Base-by-base conservation (phyloP, 30 jellyfish, hydroid and myxozoan genomes). In the Sanderia malayensis region DNA sequence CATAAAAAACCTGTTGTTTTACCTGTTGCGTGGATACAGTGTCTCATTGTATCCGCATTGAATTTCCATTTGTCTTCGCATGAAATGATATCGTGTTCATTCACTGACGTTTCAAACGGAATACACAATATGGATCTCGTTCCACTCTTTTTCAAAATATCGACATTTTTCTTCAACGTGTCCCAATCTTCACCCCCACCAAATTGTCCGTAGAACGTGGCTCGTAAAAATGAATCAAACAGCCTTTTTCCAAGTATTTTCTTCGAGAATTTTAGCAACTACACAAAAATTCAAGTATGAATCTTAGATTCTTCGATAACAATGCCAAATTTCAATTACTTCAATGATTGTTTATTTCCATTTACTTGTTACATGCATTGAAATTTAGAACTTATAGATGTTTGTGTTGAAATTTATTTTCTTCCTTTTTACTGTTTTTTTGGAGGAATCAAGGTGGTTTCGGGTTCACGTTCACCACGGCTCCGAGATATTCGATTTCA, bases 171-270 rank as follows among this genome's bases (percentile, higher is more conserved):
- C 29, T 71, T 41, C 69, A 92, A 68, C 0, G 58, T 63, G n/a
- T 68, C 64, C 67, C 79, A 32, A 0, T 85, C 41, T 46, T 69
- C 93, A 45, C 99, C 99, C 2, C 94, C 99, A 24, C 84, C 90
- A 31, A 93, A 93, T 19, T 93, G 96, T 15, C 96, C 96, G 58
- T 93, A 93, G 46, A 85, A 85, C 21, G 99, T 93, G n/a, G 92
- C 37, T 58, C 76, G 76, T 85, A 93, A 44, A 19, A 80, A 29
- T 0, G 67, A 52, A 37, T 70, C 84, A 44, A 58, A 80, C 0
- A 80, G 1, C 13, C 77, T 37, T 64, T 69, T 47, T 18, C 95
- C 95, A 49, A 85, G 67, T 11, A 85, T 1, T 47, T 61, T 58
- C 73, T 47, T 85, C 37, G 92, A 26, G n/a, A 76, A 6, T 27